Percentiles rank a stretch among this genome's conserved stretches.
Evolutionary conservation across 1,140 invertebrate species (phyloP).

Genomic region (Penaeus indicus): DNA sequence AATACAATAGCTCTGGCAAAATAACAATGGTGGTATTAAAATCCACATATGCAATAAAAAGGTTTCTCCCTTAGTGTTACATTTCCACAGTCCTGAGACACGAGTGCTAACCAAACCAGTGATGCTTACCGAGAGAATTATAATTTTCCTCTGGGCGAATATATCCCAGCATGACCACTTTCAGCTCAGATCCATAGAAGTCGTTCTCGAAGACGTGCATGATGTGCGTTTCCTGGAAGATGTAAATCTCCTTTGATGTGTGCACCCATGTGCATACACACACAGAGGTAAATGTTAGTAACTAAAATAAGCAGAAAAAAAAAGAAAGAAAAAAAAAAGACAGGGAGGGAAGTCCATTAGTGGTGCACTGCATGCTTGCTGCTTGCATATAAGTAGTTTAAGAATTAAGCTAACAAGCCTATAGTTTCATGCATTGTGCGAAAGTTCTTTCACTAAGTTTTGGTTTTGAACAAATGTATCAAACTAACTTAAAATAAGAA

Average conservation of each 20-base stretch:
- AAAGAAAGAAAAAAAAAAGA: too few species aligned
- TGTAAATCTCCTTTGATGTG: conserved; percentile 53
- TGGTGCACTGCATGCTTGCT: too few species aligned
- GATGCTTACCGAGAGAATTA: conserved; percentile 77
- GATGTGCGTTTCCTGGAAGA: conserved; percentile 88
- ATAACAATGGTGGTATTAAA: too few species aligned
- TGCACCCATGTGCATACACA: conserved; percentile 28
- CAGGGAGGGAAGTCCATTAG: too few species aligned
- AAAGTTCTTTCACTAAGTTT: too few species aligned
- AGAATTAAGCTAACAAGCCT: too few species aligned
- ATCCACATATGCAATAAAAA: too few species aligned
- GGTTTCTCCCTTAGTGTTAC: not conserved
- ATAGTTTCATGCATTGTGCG: too few species aligned
- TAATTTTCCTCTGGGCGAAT: conserved; percentile 88
- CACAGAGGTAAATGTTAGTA: not conserved
- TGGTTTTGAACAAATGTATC: too few species aligned
- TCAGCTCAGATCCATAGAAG: conserved; percentile 88
- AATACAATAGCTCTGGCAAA: too few species aligned
- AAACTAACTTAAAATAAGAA: too few species aligned
- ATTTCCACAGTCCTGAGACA: not conserved
- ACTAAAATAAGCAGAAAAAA: not conserved
- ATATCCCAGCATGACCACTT: conserved; percentile 85
- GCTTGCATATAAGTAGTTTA: too few species aligned
- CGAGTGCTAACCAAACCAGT: not conserved
- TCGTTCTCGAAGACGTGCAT: conserved; percentile 86